Base-by-base conservation (phyloP, 2,888 invertebrate genomes). In the Pristionchus maxplancki region DNA sequence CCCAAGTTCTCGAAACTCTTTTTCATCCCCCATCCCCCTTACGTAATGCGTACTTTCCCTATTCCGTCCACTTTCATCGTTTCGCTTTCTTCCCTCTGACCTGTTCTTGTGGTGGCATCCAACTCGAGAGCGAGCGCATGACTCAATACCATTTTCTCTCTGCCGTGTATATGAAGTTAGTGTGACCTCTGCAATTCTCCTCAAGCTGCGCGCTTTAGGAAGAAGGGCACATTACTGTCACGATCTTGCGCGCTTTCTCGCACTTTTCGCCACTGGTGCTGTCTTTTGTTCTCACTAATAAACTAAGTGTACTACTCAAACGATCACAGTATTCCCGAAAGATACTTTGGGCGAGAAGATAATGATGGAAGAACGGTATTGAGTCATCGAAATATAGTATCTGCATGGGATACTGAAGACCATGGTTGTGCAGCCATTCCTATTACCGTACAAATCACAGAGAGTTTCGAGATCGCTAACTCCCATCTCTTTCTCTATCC, bases 11-110 rank as follows among this genome's bases (percentile, higher is more conserved):
- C 44, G 44, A 78, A 78, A 44, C 44, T 48, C 44, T 78, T 78
- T 78, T 78, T 48, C 71, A 24, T 58, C 58, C 53, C 81, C 40
- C 40, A 20, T 81, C 48, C 34, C 24, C 48, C 81, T 78, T 78
- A 48, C 78, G 78, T 78, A 78, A 78, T 78, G 40, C 78, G 78
- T 28, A 78, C 78, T 78, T 78, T 78, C 78, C 44, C 74, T 74
- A 67, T 67, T 28, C 34, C 71, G 71, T 71, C 71, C 71, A 44
- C 78, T 78, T 78, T 78, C 78, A 40, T 67, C 64, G 78, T 78
- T 78, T 78, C 78, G 78, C 78, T 78, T 78, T 44, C 78, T 71
- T 37, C n/a, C 64, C 71, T 71, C 71, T 71, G 71, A 71, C 71
- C 71, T 71, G 71, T 71, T 71, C 71, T 71, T 71, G 71, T 34